Base-by-base conservation (phyloP, 2,888 invertebrate genomes). In the Andrena trimmerana region DNA sequence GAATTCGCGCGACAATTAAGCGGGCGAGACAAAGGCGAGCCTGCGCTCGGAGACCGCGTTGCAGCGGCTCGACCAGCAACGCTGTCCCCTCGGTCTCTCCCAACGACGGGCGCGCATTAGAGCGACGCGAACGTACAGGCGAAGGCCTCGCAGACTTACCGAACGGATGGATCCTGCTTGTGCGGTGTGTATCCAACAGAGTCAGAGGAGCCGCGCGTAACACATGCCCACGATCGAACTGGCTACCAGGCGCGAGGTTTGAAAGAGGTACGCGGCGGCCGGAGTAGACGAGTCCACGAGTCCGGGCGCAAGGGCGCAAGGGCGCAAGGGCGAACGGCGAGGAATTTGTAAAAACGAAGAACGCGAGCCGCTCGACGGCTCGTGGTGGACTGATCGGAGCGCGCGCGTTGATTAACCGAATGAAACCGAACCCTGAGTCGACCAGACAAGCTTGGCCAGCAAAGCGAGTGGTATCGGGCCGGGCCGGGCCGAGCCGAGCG, bases 361-460 rank as follows among this genome's bases (percentile, higher is more conserved):
- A 81, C 62, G 36, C 79, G 70, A 83, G 65, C 85, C 85, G 67
- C 24, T 60, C 69, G 82, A 86, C 81, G 82, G 79, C 82, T 88
- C 89, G 82, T 86, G 80, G 27, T 48, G 69, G 70, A 89, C 88
- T 88, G 86, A 83, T 70, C 76, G 72, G 42, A 74, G 83, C 73
- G 79, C 79, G 62, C 79, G 62, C 83, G 85, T 77, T 81, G 79
- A 63, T 80, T 74, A 74, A 65, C 60, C 60, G 86, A 82, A 67
- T 42, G 79, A 69, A 85, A 67, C 60, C 71, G 74, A 72, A 27
- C 20, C 57, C 36, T 2, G 57, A 60, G 66, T 42, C 74, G 71
- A 60, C 48, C 60, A 42, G 60, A 66, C 78, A 27, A 68, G 73
- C 66, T 69, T 27, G 36, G 69, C 36, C 66, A 66, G 54, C 67